phyloP scores from a whole-genome alignment of 64 coral and sea anemone species.

The Dendronephthya gigantea region DNA sequence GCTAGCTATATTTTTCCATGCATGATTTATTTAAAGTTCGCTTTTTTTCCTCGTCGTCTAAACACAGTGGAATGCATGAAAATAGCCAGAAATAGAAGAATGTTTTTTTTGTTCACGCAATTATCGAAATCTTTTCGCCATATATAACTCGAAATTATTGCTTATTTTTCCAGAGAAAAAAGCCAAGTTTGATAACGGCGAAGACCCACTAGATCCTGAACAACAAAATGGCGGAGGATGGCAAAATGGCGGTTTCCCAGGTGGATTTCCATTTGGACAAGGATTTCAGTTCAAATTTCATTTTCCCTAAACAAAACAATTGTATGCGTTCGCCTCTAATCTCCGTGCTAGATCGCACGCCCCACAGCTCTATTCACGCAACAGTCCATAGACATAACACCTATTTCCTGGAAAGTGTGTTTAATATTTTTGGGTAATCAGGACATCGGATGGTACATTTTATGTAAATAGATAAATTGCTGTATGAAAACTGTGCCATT shows the following conservation, averaged over 20 bases:
- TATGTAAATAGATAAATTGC: no score
- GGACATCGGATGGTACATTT: no score
- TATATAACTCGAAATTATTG: neutral
- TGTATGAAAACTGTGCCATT: no score
- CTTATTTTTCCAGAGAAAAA: conserved; percentile 64
- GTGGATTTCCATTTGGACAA: conserved; percentile 38
- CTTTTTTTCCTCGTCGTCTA: neutral
- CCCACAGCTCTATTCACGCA: neutral
- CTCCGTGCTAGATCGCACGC: neutral
- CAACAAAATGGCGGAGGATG: conserved; percentile 74
- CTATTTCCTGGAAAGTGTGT: no score
- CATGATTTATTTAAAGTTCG: no score
- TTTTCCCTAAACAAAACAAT: conserved; percentile 32
- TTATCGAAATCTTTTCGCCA: neutral
- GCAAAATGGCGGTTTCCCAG: conserved; percentile 67
- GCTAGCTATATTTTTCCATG: no score
- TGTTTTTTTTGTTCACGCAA: no score
- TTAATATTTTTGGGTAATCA: no score
- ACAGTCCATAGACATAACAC: no score
- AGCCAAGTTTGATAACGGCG: conserved; percentile 81
- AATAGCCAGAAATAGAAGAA: no score
- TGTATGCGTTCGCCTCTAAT: neutral
- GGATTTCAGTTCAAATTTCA: conserved; percentile 99
- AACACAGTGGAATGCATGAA: no score
- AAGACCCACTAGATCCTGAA: conserved; percentile 89